Conservation (phyloP, 2,113 vertebrate species). For the Callionymus lyra region DNA sequence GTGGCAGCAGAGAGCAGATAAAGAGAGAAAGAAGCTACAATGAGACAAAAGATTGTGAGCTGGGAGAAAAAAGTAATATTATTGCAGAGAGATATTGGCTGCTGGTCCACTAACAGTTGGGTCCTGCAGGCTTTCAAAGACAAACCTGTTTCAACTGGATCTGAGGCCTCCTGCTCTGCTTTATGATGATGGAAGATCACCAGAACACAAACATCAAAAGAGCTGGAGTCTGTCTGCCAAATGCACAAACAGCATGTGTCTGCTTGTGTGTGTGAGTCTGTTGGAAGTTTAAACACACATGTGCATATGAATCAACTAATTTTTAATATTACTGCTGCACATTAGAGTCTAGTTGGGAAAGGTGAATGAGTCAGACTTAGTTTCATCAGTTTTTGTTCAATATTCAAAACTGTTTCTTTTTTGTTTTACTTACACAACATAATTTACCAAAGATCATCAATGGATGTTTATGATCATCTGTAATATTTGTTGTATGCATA, state of each 20-base stretch:
- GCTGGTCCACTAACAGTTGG: conserved; percentile 16
- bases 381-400: too few relatives aligned
- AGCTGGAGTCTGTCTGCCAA: conserved; percentile 29
- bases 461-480: too few relatives aligned
- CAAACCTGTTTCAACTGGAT: conserved; percentile 23
- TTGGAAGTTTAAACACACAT: conserved; percentile 23
- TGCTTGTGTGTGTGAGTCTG: conserved; percentile 4
- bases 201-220: conserved; percentile 35
- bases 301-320: background rate
- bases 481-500: too few relatives aligned
- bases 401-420: too few relatives aligned
- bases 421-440: too few relatives aligned
- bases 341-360: too few relatives aligned
- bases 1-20: conserved; percentile 7
- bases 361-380: too few relatives aligned
- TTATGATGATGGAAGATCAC: conserved; percentile 11
- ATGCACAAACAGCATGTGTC: conserved; percentile 8
- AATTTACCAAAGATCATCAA: too few relatives aligned
- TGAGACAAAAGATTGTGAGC: conserved; percentile 14
- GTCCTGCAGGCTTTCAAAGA: conserved; percentile 26
- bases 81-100: conserved; percentile 16
- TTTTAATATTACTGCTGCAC: too few relatives aligned
- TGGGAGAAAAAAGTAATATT: conserved; percentile 7
- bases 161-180: conserved; percentile 11
- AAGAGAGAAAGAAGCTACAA: background rate